phyloP scores from a whole-genome alignment of 2,888 invertebrate species.

The Bellardia pandia region DNA sequence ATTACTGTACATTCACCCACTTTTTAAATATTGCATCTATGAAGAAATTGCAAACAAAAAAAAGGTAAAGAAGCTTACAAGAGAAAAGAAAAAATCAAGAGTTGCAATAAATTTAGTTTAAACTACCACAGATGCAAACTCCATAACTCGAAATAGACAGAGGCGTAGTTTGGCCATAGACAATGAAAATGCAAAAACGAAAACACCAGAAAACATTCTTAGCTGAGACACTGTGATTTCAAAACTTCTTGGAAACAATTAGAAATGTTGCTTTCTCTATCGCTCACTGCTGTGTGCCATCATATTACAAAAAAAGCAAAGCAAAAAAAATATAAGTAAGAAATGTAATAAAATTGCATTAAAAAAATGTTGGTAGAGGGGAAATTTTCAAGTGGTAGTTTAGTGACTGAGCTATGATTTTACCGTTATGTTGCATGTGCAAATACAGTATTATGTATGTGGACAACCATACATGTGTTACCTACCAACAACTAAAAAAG shows the following conservation, averaged over 20 bases:
- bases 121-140: constrained; percentile 56
- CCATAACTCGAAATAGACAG: constrained; percentile 32
- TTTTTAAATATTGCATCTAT: constrained; percentile 75
- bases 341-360: constrained; percentile 32
- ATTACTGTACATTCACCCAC: constrained; percentile 84
- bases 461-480: constrained; percentile 43
- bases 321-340: not conserved
- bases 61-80: constrained; percentile 12
- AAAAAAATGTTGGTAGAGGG: constrained; percentile 23
- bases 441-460: constrained; percentile 61
- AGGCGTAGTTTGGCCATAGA: constrained; percentile 10
- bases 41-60: constrained; percentile 63
- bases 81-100: constrained; percentile 54
- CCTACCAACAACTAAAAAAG: not conserved
- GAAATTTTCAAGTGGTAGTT: constrained; percentile 36
- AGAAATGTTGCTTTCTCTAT: constrained; percentile 73
- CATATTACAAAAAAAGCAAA: constrained; percentile 21
- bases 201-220: constrained; percentile 19
- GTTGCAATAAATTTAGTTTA: constrained; percentile 52
- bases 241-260: constrained; percentile 70
- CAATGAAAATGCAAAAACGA: too few species aligned
- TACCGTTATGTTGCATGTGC: constrained; percentile 74
- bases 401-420: constrained; percentile 76
- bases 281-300: constrained; percentile 54
- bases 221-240: constrained; percentile 38